These are phyloP conservation scores for Dynastes tityus DNA, from an alignment of 2,888 invertebrate species.

Conservation along the genomic window DNA sequence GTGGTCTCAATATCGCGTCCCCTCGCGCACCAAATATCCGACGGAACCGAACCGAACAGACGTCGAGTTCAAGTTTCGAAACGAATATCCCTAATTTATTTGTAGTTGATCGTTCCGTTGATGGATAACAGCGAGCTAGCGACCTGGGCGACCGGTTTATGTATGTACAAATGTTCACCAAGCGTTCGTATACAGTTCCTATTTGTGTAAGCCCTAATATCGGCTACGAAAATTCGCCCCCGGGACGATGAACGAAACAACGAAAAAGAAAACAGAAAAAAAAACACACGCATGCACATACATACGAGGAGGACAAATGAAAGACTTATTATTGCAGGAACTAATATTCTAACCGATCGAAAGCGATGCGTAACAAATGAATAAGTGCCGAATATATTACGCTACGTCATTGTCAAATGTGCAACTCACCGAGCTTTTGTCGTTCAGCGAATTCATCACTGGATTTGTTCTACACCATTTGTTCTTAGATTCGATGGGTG, in stretches of 20 bases:
- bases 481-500: slow-evolving; percentile 45
- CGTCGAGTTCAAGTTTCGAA: slow-evolving; percentile 55
- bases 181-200: not conserved
- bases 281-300: not conserved
- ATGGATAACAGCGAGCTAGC: slow-evolving; percentile 48
- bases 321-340: not conserved
- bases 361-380: slow-evolving; percentile 5
- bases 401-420: slow-evolving; percentile 65
- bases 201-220: not conserved
- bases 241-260: not conserved
- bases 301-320: not conserved
- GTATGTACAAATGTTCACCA: slow-evolving; percentile 1
- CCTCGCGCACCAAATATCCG: slow-evolving; percentile 57
- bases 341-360: slow-evolving; percentile 4
- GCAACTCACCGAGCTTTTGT: slow-evolving; percentile 64
- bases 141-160: slow-evolving; percentile 1
- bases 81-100: slow-evolving; percentile 60
- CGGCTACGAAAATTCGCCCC: not conserved
- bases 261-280: not conserved
- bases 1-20: slow-evolving; percentile 47
- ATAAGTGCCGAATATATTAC: slow-evolving; percentile 65
- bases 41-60: slow-evolving; percentile 40
- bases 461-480: slow-evolving; percentile 68
- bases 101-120: slow-evolving; percentile 55
- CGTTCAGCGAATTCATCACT: slow-evolving; percentile 65